Evolutionary conservation across 1,140 invertebrate genomes (phyloP).

Genomic region (Stegodyphus dumicola): DNA sequence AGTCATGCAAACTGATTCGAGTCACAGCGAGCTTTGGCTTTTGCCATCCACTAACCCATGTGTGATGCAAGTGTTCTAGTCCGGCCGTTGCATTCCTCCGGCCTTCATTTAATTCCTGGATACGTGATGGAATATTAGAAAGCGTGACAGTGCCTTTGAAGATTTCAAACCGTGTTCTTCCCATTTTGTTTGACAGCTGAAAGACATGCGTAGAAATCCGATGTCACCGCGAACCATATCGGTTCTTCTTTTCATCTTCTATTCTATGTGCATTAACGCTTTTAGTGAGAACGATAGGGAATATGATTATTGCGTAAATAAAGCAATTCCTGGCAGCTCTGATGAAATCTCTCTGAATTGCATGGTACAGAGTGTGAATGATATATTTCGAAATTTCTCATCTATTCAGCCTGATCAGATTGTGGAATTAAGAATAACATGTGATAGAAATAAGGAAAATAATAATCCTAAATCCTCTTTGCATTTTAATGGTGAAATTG

Average conservation of each 20-base stretch:
- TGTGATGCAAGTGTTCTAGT: background rate
- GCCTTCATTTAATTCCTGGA: background rate
- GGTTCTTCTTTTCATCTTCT: background rate
- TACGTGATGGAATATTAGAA: background rate
- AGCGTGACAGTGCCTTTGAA: background rate
- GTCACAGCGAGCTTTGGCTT: background rate
- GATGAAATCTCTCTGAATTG: slow-evolving; percentile 56
- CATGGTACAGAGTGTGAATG: slow-evolving; percentile 55
- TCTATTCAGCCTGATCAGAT: slow-evolving; percentile 61
- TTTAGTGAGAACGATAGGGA: background rate
- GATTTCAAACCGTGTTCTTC: background rate
- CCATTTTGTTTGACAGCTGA: background rate
- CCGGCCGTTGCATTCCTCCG: background rate
- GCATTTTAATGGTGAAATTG: slow-evolving; percentile 29
- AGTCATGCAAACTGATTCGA: background rate
- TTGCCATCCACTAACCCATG: background rate
- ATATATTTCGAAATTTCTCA: slow-evolving; percentile 61
- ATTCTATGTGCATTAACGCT: background rate
- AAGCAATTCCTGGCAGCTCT: background rate
- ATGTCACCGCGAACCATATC: background rate
- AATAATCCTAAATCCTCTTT: slow-evolving; percentile 67
- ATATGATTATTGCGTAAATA: slow-evolving; percentile 10
- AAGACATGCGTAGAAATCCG: background rate
- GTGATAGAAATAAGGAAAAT: slow-evolving; percentile 51
- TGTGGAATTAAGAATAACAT: slow-evolving; percentile 56